Evolutionary conservation across 2,113 vertebrate genomes (phyloP).

Genomic region (Taurulus bubalis): DNA sequence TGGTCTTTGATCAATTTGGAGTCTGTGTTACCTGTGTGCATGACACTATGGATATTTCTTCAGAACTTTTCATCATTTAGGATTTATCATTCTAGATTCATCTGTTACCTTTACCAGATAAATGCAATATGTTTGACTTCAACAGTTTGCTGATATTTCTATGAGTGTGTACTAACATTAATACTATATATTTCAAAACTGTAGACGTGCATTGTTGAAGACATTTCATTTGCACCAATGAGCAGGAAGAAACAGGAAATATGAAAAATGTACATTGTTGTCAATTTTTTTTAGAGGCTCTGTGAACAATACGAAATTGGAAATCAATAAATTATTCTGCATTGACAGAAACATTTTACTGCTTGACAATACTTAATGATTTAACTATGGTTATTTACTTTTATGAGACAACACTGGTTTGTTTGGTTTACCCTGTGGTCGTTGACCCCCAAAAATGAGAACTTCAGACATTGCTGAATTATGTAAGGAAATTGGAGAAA

Average conservation of each 20-base stretch:
- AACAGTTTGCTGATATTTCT: neutral
- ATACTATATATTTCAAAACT: neutral
- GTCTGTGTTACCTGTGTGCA: neutral
- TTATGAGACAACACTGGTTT: neutral
- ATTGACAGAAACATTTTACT: neutral
- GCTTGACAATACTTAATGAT: neutral
- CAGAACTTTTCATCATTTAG: neutral
- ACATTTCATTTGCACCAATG: neutral
- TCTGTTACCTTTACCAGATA: neutral
- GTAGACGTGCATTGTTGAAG: neutral
- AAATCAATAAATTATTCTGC: neutral
- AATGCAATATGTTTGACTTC: neutral
- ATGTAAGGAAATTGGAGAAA: neutral
- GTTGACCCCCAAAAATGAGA: constrained; percentile 33
- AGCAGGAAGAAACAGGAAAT: neutral
- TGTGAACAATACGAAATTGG: neutral
- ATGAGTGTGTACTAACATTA: neutral
- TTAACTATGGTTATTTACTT: neutral
- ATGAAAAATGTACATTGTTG: neutral
- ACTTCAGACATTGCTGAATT: neutral
- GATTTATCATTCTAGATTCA: neutral
- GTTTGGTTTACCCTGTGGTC: neutral
- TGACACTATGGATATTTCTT: neutral
- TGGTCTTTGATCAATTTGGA: neutral
- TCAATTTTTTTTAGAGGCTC: neutral